Conservation (phyloP, 2,797 vertebrate genomes). For the Ptychadena robeensis region DNA sequence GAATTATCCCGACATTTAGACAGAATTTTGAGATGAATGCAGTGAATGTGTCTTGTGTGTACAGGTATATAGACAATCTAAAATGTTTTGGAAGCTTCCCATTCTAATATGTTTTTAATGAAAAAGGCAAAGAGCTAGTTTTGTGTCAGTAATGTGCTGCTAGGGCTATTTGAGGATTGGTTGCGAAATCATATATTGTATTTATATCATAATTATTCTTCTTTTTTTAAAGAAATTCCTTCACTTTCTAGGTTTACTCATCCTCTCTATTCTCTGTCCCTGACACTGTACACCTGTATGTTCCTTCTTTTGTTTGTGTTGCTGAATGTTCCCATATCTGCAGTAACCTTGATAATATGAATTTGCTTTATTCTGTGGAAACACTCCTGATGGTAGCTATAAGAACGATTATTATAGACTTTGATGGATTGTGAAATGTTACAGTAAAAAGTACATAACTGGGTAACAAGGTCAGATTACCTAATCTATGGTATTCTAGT, state of each 20-base stretch:
- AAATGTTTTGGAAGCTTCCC: no score
- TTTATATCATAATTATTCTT: not conserved
- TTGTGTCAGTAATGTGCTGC: no score
- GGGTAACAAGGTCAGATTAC: conserved; percentile 4
- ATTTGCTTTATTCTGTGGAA: not conserved
- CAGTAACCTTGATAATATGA: not conserved
- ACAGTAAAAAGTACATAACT: not conserved
- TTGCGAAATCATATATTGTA: no score
- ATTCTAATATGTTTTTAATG: no score
- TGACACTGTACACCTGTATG: not conserved
- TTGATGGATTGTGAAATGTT: no score
- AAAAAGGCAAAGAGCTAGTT: no score
- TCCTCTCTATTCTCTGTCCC: not conserved
- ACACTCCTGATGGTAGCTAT: not conserved
- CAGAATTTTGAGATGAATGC: no score
- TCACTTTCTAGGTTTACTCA: not conserved
- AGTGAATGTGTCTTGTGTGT: no score
- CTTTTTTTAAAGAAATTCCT: not conserved
- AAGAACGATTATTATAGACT: no score
- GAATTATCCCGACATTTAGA: no score
- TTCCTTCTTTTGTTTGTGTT: not conserved
- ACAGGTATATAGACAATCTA: no score
- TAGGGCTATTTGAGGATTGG: no score
- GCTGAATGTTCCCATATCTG: not conserved
- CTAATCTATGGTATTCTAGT: not conserved